Evolutionary conservation across 2,113 vertebrate genomes (phyloP), one percentile per base, ranked within the genome.

Genomic region (Climacteris rufus): DNA sequence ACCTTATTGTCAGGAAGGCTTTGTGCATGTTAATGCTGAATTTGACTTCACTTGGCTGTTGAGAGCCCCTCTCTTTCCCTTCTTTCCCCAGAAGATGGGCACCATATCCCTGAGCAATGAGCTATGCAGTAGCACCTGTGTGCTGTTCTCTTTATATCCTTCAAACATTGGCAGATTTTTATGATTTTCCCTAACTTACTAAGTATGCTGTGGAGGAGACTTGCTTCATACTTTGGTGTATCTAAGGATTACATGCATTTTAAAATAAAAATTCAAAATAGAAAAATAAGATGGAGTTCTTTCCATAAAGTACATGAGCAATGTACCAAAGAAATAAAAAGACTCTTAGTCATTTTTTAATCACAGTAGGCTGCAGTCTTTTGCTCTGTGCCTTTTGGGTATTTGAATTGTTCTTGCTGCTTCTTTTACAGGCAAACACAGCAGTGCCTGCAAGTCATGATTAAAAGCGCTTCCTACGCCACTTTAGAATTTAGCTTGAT

Each of bases 391-490:
- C 57, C 71, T 83, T 92, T 89, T 42, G 69, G 39, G 42, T 92
- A 10, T 77, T 92, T 74, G 89, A 94, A 47, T 89, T 81, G 52
- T 89, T 93, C 94, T 83, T 93, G 44, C 64, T 39, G 35, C 65
- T 33, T 84, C 35, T 92, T 87, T 64, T 54, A 8, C 31, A 64
- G 50, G 63, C 27, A 1, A 88, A 3, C 61, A 15, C 57, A 39
- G 44, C 25, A 3, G 75, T 89, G 76, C 83, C 76, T 90, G 86
- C 69, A 49, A 89, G 72, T 75, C 83, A 54, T 31, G 64, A 94
- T 95, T 94, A 93, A 95, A 93, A 87, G 76, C 89, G 86, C 94
- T 94, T 96, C 94, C 95, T 82, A 94, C 83, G 83, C 94, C 72
- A 75, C 77, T 89, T 91, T 88, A 96, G 89, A 93, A 94, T 84